Conservation (phyloP, 2,888 invertebrate genomes). For the Ichneumon xanthorius region DNA sequence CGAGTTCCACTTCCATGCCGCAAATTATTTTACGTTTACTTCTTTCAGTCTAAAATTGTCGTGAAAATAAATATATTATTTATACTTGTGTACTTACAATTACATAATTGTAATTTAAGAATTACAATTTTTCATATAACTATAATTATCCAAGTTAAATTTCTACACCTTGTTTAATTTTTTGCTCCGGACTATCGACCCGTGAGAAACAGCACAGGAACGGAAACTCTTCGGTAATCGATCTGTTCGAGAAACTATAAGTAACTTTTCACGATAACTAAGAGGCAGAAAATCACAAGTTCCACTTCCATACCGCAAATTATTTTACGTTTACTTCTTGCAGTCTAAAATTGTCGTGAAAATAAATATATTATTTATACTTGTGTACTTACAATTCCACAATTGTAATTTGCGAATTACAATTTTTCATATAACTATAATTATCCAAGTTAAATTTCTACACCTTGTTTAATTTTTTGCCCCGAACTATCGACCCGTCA, state of each 20-base stretch:
- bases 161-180: conserved; percentile 22
- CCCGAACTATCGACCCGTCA: conserved; percentile 47
- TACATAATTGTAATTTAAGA: too few species aligned
- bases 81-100: too few species aligned
- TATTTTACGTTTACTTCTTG: too few species aligned
- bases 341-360: background rate
- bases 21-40: too few species aligned
- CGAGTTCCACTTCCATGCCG: background rate
- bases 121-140: too few species aligned
- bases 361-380: background rate
- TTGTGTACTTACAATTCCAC: too few species aligned
- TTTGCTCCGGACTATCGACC: conserved; percentile 39
- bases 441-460: background rate
- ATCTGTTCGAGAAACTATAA: too few species aligned
- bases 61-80: background rate
- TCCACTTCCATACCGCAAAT: background rate
- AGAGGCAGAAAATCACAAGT: conserved; percentile 20
- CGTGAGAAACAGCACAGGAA: conserved; percentile 47
- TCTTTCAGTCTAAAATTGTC: background rate
- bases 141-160: background rate
- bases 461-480: conserved; percentile 37
- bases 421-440: too few species aligned
- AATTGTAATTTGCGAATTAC: too few species aligned
- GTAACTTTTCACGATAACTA: background rate
- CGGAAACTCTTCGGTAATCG: conserved; percentile 46